A percentile compares a stretch with the other conserved stretches of the same genome.
Evolutionary conservation across 1,140 invertebrate species (phyloP).

Genomic region (Armadillidium nasatum): DNA sequence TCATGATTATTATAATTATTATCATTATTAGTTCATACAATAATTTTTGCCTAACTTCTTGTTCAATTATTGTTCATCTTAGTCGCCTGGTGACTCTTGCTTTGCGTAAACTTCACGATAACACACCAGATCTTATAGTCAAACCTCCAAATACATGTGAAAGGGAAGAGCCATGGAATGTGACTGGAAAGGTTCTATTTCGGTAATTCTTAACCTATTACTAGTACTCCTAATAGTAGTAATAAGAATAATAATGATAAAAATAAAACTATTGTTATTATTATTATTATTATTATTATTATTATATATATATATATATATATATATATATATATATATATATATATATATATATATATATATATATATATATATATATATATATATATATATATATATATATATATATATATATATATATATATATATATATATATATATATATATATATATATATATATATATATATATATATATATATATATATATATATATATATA

Average conservation of each 20-base stretch:
- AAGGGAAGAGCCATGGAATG: slow-evolving; percentile 80
- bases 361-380: neutral
- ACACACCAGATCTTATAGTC: slow-evolving; percentile 60
- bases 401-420: too few relatives aligned
- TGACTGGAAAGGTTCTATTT: slow-evolving; percentile 77
- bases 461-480: too few relatives aligned
- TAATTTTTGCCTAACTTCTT: too few relatives aligned
- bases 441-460: too few relatives aligned
- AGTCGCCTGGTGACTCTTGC: neutral
- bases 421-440: too few relatives aligned
- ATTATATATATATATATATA: neutral
- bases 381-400: slow-evolving; percentile 22
- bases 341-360: neutral
- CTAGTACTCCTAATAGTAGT: slow-evolving; percentile 30
- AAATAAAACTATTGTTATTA: slow-evolving; percentile 30
- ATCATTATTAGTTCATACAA: too few relatives aligned
- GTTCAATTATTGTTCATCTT: too few relatives aligned
- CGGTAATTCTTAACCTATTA: slow-evolving; percentile 51
- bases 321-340: neutral
- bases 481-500: too few relatives aligned
- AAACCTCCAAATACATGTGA: slow-evolving; percentile 84
- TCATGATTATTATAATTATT: too few relatives aligned
- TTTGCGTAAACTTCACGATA: neutral
- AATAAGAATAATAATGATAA: neutral
- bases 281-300: neutral